Conservation (phyloP, 1,140 invertebrate species). For the Halesus radiatus region DNA sequence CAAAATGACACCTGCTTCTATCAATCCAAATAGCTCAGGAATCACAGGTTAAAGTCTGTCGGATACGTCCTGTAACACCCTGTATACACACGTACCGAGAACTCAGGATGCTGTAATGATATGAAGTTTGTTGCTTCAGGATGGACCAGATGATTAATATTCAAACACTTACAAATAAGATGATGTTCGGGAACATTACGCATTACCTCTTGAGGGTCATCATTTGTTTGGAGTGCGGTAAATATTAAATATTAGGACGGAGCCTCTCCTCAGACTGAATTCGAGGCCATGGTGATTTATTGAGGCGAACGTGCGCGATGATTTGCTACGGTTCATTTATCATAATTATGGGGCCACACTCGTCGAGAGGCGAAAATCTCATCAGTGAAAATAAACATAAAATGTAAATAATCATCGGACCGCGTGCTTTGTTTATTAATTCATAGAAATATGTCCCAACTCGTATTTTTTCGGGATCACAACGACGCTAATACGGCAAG, state of each 20-base stretch:
- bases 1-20: too few species aligned
- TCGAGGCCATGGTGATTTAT: constrained; percentile 37
- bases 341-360: constrained; percentile 54
- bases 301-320: constrained; percentile 32
- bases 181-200: constrained; percentile 13
- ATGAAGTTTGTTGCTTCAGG: background rate
- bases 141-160: constrained; percentile 10
- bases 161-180: constrained; percentile 20
- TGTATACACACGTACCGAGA: too few species aligned
- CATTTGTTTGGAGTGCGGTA: constrained; percentile 48
- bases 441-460: too few species aligned
- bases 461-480: too few species aligned
- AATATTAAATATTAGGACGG: constrained; percentile 53
- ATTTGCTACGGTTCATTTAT: constrained; percentile 44
- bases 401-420: too few species aligned
- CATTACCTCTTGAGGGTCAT: background rate
- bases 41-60: too few species aligned
- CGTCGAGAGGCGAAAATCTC: constrained; percentile 16
- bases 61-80: too few species aligned
- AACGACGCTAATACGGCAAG: too few species aligned
- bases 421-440: too few species aligned
- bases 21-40: too few species aligned
- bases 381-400: background rate
- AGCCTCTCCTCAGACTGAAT: constrained; percentile 31
- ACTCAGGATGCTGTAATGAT: too few species aligned